Evolutionary conservation across 2,888 invertebrate species (phyloP).

Genomic region (Stratiomys singularior): DNA sequence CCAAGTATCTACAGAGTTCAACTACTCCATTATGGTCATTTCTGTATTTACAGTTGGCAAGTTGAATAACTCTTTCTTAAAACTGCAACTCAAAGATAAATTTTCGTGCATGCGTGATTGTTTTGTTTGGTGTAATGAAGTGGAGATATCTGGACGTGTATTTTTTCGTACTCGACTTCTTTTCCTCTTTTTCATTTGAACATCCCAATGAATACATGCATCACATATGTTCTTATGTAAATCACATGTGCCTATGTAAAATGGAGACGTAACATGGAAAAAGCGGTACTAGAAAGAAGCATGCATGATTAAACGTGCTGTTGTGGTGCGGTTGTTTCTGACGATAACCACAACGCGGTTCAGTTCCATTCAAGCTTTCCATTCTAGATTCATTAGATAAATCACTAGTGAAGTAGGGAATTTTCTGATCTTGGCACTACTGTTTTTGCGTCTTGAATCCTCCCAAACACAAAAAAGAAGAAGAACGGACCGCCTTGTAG

Average conservation of each 20-base stretch:
- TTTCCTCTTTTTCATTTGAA: no score
- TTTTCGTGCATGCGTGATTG: neutral
- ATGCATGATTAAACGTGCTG: neutral
- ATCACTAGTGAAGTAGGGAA: no score
- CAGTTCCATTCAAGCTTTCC: neutral
- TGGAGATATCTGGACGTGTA: slow-evolving; percentile 8
- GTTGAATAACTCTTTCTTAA: slow-evolving; percentile 22
- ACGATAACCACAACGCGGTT: neutral
- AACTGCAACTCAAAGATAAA: slow-evolving; percentile 1
- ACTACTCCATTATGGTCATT: slow-evolving; percentile 30
- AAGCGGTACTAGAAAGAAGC: neutral
- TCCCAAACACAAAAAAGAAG: no score
- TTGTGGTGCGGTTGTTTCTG: no score
- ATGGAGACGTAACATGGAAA: no score
- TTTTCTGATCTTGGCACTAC: no score
- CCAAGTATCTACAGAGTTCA: slow-evolving; percentile 1
- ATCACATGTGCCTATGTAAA: no score
- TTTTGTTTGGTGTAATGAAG: slow-evolving; percentile 29
- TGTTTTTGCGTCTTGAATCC: no score
- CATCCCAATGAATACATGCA: no score
- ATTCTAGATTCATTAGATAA: no score
- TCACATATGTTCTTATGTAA: no score
- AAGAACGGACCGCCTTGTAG: neutral
- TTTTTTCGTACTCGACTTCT: neutral
- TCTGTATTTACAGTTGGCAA: slow-evolving; percentile 12